Base-by-base conservation (phyloP, 2,113 vertebrate species). In the Albula goreensis region DNA sequence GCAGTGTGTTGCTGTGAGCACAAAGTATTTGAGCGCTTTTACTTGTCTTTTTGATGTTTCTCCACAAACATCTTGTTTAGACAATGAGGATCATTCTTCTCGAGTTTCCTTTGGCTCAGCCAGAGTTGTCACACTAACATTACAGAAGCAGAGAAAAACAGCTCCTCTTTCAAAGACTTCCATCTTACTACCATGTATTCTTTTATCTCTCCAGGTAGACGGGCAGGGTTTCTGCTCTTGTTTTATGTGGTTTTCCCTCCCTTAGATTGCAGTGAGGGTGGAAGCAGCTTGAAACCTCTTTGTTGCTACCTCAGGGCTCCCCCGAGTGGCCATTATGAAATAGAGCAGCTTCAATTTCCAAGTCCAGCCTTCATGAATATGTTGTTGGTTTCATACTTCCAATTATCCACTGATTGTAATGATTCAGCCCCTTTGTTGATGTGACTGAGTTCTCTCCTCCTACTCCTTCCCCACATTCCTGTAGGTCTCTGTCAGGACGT, bases 401-500 rank as follows among this genome's bases (percentile, higher is more conserved):
- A 12, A 31, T 51, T 17, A 51, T 22, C 79, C 41, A 74, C 63
- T 77, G 83, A 11, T 79, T 49, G 22, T 52, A 57, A 17, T 49
- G 51, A 19, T 31, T 77, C 77, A 60, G 31, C 5, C 15, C 17
- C 83, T 70, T 4, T 56, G 19, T 56, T 3, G 74, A 41, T 87
- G 60, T n/a, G 84, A 57, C 11, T 63, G 52, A 66, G 50, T 85
- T 77, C 60, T 77, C 6, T 41, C 31, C 25, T 10, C 81, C 41
- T 78, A 84, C 70, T 83, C 57, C 25, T 31, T 50, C 51, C 53
- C 31, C 2, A 8, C 66, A 81, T 66, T 50, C 80, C 48, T 13
- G 22, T 87, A 99, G 98, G 94, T 99, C 98, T 84, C 95, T 99
- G 86, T 99, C 98, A 85, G 98, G 98, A 88, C 97, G 98, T 52